A percentile compares a stretch with the other conserved stretches of the same genome.
These are phyloP conservation scores for Drosophila barbarae DNA, from an alignment of 2,888 invertebrate genomes.

Conservation along the genomic window DNA sequence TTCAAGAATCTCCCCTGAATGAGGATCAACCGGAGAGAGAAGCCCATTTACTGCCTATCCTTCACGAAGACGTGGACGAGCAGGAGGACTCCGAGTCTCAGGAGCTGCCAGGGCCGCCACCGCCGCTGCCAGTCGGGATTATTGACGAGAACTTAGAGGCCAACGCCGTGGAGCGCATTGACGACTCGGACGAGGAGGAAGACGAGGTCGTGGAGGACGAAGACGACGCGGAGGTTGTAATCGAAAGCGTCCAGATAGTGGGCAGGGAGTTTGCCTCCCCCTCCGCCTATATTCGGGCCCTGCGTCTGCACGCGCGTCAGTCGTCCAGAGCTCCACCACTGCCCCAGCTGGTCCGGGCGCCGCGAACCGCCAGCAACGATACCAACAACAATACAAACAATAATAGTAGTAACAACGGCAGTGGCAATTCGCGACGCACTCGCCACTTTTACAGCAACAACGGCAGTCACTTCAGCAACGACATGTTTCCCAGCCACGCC, in stretches of 20 bases:
- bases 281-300: constrained; percentile 12
- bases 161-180: constrained; percentile 68
- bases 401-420: constrained; percentile 34
- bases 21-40: constrained; percentile 14
- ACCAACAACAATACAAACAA: constrained; percentile 21
- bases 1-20: constrained; percentile 5
- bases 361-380: constrained; percentile 32
- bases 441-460: constrained; percentile 64
- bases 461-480: constrained; percentile 67
- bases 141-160: constrained; percentile 69
- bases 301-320: constrained; percentile 60
- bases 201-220: constrained; percentile 51
- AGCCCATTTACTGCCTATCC: constrained; percentile 18
- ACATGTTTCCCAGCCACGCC: constrained; percentile 55
- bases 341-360: constrained; percentile 55
- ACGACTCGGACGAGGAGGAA: constrained; percentile 66
- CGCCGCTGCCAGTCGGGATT: constrained; percentile 27
- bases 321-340: constrained; percentile 21
- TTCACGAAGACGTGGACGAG: constrained; percentile 18
- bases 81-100: constrained; percentile 34
- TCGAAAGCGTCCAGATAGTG: constrained; percentile 34
- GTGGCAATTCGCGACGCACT: constrained; percentile 49
- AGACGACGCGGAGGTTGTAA: constrained; percentile 42
- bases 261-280: constrained; percentile 17
- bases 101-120: constrained; percentile 5